Conservation (phyloP, 2,888 invertebrate species). For the Torymus auratus region DNA sequence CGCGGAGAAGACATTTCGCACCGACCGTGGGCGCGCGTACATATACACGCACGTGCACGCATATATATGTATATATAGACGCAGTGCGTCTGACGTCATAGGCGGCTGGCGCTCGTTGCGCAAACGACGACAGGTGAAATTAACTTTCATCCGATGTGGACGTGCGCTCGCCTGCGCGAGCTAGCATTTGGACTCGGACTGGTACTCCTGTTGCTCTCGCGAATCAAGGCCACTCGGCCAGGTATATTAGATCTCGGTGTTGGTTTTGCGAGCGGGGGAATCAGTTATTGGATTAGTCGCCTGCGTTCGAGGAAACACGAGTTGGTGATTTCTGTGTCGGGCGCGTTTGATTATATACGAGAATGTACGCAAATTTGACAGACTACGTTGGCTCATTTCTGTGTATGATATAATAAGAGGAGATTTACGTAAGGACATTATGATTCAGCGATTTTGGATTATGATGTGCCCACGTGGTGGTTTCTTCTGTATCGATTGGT, state of each 20-base stretch:
- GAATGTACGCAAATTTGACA: too few relatives aligned
- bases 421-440: too few relatives aligned
- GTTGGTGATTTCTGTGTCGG: neutral
- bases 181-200: neutral
- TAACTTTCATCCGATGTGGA: slow-evolving; percentile 65
- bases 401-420: too few relatives aligned
- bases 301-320: neutral
- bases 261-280: neutral
- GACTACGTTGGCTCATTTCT: too few relatives aligned
- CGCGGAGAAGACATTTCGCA: slow-evolving; percentile 9
- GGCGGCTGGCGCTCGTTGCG: slow-evolving; percentile 3
- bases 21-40: neutral
- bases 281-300: too few relatives aligned
- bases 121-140: slow-evolving; percentile 63
- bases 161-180: neutral
- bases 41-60: neutral
- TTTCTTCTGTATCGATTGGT: too few relatives aligned
- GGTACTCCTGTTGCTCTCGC: neutral
- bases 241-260: slow-evolving; percentile 6
- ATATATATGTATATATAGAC: neutral
- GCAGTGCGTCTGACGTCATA: slow-evolving; percentile 40
- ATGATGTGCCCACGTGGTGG: too few relatives aligned
- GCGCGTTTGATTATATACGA: neutral
- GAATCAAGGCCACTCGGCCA: slow-evolving; percentile 27
- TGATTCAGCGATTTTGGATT: too few relatives aligned